Evolutionary conservation across 2,797 vertebrate genomes (phyloP), one percentile per base, ranked within the genome.

Genomic region (Typhlichthys subterraneus): DNA sequence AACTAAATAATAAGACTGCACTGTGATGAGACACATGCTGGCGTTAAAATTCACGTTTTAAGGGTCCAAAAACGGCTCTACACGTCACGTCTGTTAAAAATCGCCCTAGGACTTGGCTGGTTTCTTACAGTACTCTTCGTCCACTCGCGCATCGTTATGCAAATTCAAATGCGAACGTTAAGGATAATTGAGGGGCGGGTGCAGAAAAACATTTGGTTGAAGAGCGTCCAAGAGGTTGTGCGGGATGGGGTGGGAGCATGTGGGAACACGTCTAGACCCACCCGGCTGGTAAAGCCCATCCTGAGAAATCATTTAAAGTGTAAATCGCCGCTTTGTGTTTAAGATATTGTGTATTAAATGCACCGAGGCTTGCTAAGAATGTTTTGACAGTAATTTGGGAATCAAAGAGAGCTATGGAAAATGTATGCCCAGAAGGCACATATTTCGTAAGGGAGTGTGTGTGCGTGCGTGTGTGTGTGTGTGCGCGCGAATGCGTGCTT

Each of bases 341-440:
- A 70, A 78, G 69, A 72, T 61, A 57, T 59, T 5, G 38, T 2
- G 45, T 66, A 72, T 80, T 85, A 79, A 80, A 67, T 70, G 63
- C 61, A 73, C 69, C 70, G 50, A 60, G 46, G 57, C 73, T 61
- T 52, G 46, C 63, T 69, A 48, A 73, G 65, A 75, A 57, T 89
- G 82, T 85, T 87, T 89, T 85, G 76, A 85, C 75, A 83, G 83
- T 83, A 80, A 87, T 87, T 86, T 82, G 64, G 83, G 71, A 86
- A 84, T 86, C 78, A 72, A 75, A 76, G 49, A 52, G 69, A 83
- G 66, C 68, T 79, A 76, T 74, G 73, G 73, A 77, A 87, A 84
- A 80, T 42, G 14, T 66, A 52, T 55, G 65, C 70, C 83, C 70
- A 42, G 59, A 70, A 69, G 85, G 70, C 23, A 57, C 75, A 79